Percentiles rank a stretch among this genome's conserved stretches.
Conservation (phyloP, 2,888 invertebrate species). For the Cheilosia scutellata region DNA sequence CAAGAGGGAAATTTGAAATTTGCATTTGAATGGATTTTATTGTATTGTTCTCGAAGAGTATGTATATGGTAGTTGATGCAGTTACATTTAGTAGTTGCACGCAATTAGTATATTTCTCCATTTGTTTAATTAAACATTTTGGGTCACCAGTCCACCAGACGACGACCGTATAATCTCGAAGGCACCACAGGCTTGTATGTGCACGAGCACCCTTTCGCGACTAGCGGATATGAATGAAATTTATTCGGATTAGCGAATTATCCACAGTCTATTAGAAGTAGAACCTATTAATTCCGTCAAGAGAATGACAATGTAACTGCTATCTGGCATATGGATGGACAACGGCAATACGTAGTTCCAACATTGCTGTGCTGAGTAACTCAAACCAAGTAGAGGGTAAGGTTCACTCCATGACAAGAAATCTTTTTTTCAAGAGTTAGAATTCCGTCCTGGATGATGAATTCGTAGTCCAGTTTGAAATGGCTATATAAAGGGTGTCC, state of each 20-base stretch:
- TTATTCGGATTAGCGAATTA: constrained; percentile 12
- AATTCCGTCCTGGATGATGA: too few relatives aligned
- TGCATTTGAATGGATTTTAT: constrained; percentile 46
- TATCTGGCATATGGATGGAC: too few relatives aligned
- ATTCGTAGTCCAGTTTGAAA: too few relatives aligned
- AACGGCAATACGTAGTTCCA: too few relatives aligned
- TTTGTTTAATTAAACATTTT: constrained; percentile 70
- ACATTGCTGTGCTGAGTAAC: too few relatives aligned
- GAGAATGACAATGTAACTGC: neutral
- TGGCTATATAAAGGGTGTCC: too few relatives aligned
- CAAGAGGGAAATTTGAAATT: constrained; percentile 3
- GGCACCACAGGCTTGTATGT: neutral
- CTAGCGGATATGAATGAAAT: constrained; percentile 26
- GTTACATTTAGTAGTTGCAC: constrained; percentile 53
- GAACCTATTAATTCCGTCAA: constrained; percentile 2
- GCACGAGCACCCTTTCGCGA: constrained; percentile 4
- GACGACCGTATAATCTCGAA: neutral
- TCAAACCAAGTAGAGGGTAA: too few relatives aligned
- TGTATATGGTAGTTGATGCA: neutral
- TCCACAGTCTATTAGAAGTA: constrained; percentile 14
- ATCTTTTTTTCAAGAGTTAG: too few relatives aligned
- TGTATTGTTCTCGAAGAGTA: constrained; percentile 24
- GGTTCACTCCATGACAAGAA: too few relatives aligned
- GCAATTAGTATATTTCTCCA: constrained; percentile 65
- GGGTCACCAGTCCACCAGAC: constrained; percentile 65